Conservation (phyloP, 2,888 invertebrate species). For the Papilio gigon region DNA sequence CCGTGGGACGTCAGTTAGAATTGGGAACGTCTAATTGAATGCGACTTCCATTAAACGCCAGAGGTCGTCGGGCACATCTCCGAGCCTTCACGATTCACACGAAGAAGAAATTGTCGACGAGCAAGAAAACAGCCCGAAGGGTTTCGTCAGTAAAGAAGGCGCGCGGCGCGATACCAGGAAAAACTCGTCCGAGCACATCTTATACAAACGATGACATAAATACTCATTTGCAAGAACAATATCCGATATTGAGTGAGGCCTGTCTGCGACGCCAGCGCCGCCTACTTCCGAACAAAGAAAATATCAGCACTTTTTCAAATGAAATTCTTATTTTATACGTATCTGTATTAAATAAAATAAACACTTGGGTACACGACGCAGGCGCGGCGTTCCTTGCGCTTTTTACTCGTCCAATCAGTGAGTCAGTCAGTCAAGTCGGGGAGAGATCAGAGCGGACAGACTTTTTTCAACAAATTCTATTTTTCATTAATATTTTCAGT, state of each 20-base stretch:
- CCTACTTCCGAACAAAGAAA: constrained; percentile 53
- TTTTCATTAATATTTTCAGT: too few species aligned
- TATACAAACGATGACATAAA: constrained; percentile 80
- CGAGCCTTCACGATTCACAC: constrained; percentile 26
- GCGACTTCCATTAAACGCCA: constrained; percentile 7
- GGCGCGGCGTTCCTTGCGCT: too few species aligned
- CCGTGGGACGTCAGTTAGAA: neutral
- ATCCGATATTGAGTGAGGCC: constrained; percentile 82
- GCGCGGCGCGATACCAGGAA: constrained; percentile 57
- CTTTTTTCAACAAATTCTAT: too few species aligned
- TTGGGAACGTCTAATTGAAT: constrained; percentile 25
- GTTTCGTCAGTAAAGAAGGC: constrained; percentile 52
- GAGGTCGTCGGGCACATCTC: constrained; percentile 22
- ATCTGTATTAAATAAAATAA: constrained; percentile 6
- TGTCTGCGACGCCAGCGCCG: constrained; percentile 64
- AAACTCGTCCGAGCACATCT: constrained; percentile 68
- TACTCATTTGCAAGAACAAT: constrained; percentile 82
- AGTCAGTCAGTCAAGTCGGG: too few species aligned
- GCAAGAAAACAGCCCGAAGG: constrained; percentile 51
- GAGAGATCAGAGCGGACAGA: too few species aligned
- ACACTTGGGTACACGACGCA: neutral
- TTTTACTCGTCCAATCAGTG: too few species aligned
- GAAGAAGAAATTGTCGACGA: constrained; percentile 45
- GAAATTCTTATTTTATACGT: constrained; percentile 26
- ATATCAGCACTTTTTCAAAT: constrained; percentile 48